Evolutionary conservation across 1,140 invertebrate species (phyloP).

Genomic region (Neuroterus valhalla): DNA sequence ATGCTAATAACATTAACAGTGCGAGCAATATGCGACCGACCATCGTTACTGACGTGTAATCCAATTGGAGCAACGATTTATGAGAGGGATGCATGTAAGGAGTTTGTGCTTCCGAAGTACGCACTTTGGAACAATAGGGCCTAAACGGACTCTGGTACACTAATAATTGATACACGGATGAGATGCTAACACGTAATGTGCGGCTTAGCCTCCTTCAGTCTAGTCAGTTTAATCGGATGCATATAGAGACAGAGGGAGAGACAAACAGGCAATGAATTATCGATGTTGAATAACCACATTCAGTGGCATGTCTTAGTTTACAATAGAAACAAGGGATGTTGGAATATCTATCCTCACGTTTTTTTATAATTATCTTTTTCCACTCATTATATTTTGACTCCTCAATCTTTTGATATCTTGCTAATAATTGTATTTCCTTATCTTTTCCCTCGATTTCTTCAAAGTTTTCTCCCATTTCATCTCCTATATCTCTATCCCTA

Average conservation of each 20-base stretch:
- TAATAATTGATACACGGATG: neutral
- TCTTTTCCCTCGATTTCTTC: no score
- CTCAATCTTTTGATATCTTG: no score
- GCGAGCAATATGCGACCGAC: neutral
- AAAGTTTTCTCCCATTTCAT: no score
- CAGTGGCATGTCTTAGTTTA: neutral
- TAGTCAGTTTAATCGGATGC: neutral
- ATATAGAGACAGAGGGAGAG: neutral
- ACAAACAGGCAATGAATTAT: neutral
- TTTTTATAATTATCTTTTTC: no score
- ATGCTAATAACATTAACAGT: conserved; percentile 2
- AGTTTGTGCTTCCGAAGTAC: conserved; percentile 18
- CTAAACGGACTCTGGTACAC: conserved; percentile 10
- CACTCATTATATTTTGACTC: no score
- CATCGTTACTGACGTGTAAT: conserved; percentile 17
- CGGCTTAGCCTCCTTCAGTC: neutral
- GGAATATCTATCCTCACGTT: no score
- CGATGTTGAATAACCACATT: neutral
- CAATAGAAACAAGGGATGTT: conserved; percentile 2
- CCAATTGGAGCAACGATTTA: conserved; percentile 14
- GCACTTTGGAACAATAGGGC: conserved; percentile 4
- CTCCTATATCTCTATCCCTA: no score
- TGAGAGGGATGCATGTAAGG: conserved; percentile 16
- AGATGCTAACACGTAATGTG: conserved; percentile 9
- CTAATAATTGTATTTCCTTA: no score